These are phyloP conservation scores for Wiebesia pumilae DNA, from an alignment of 1,140 invertebrate genomes.

Conservation along the genomic window DNA sequence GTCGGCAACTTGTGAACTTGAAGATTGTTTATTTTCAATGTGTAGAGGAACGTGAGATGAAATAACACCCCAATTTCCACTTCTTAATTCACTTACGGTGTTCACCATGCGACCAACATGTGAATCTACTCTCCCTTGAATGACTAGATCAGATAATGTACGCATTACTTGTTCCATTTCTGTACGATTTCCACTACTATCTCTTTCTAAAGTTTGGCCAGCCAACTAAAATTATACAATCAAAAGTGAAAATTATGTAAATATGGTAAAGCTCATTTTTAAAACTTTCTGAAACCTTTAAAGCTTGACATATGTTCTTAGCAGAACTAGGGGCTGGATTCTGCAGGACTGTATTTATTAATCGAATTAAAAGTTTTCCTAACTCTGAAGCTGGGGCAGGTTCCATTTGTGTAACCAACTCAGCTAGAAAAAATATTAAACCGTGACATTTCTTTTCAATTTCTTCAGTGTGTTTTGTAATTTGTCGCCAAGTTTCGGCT, in stretches of 20 bases:
- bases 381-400: constrained; percentile 59
- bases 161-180: constrained; percentile 73
- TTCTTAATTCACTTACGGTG: constrained; percentile 68
- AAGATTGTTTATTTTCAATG: constrained; percentile 53
- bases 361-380: constrained; percentile 67
- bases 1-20: constrained; percentile 54
- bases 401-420: constrained; percentile 72
- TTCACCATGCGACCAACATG: constrained; percentile 69
- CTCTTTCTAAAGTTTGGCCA: constrained; percentile 70
- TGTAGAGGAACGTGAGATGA: constrained; percentile 55
- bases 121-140: constrained; percentile 64
- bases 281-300: constrained; percentile 65
- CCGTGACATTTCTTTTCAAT: constrained; percentile 70
- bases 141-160: constrained; percentile 67
- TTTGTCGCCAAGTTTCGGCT: constrained; percentile 61
- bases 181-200: constrained; percentile 62
- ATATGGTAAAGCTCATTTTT: not conserved
- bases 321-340: constrained; percentile 70
- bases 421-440: constrained; percentile 70
- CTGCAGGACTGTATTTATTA: constrained; percentile 67
- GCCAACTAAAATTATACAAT: constrained; percentile 60
- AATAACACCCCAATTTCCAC: constrained; percentile 67
- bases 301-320: constrained; percentile 74
- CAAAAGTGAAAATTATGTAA: not conserved
- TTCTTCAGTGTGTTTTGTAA: constrained; percentile 59